phyloP scores from a whole-genome alignment of 2,888 invertebrate species.

The Chymomyza fuscimana region DNA sequence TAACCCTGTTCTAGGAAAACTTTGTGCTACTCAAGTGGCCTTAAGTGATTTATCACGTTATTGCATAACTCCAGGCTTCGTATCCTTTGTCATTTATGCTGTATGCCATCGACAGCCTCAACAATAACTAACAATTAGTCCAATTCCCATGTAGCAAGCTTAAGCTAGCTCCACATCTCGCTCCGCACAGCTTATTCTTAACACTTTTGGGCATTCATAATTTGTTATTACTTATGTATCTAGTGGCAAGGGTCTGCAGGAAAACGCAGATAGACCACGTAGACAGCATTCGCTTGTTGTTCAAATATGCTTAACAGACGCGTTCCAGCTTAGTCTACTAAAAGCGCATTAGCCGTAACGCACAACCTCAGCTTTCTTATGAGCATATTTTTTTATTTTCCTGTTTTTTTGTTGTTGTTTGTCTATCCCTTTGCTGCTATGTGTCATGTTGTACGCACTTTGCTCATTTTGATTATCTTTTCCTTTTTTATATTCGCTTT shows the following conservation, averaged over 20 bases:
- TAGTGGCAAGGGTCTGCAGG: not conserved
- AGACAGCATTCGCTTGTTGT: slow-evolving; percentile 17
- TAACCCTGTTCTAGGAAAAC: slow-evolving; percentile 5
- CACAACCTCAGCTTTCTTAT: not conserved
- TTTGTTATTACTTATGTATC: slow-evolving; percentile 54
- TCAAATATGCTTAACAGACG: not conserved
- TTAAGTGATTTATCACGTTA: slow-evolving; percentile 38
- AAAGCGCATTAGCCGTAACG: not conserved
- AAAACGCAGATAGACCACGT: not conserved
- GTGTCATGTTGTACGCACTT: not conserved
- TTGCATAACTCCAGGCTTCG: slow-evolving; percentile 1
- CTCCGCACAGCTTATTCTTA: slow-evolving; percentile 3
- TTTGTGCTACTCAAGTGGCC: slow-evolving; percentile 20
- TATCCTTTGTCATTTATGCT: slow-evolving; percentile 1
- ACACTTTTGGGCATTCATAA: slow-evolving; percentile 51
- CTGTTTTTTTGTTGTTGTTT: not conserved
- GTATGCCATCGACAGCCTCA: slow-evolving; percentile 24
- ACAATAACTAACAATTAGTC: slow-evolving; percentile 62
- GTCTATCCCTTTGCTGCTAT: not conserved
- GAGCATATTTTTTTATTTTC: not conserved
- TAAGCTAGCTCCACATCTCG: not conserved
- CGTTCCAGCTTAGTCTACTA: not conserved
- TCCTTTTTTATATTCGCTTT: slow-evolving; percentile 15
- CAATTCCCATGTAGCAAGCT: not conserved
- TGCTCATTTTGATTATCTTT: slow-evolving; percentile 43